These are phyloP conservation scores for Mugil cephalus DNA, from an alignment of 2,113 vertebrate species.

Conservation along the genomic window DNA sequence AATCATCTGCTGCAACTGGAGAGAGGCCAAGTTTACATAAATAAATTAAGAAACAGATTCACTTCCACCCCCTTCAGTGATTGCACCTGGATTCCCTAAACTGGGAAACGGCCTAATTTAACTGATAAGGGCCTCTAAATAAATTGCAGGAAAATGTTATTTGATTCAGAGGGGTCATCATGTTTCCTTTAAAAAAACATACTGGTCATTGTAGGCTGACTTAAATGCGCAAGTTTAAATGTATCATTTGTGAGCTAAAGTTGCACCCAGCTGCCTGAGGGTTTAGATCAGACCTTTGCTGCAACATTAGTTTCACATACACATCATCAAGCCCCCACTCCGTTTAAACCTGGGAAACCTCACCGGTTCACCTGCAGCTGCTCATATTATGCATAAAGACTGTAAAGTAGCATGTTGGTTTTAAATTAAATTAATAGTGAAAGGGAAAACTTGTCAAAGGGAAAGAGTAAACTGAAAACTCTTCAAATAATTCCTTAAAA, in stretches of 20 bases:
- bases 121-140: constrained; percentile 71
- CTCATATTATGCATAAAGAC: too few relatives aligned
- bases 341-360: too few relatives aligned
- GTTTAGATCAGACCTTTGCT: constrained; percentile 1
- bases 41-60: constrained; percentile 82
- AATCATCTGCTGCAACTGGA: constrained; percentile 81
- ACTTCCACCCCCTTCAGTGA: constrained; percentile 74
- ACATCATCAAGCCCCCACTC: too few relatives aligned
- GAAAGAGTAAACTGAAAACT: too few relatives aligned
- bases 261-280: neutral
- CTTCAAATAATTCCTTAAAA: too few relatives aligned
- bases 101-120: constrained; percentile 62
- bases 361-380: neutral
- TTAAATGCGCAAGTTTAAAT: constrained; percentile 10
- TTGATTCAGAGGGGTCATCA: constrained; percentile 38
- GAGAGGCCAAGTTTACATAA: constrained; percentile 77
- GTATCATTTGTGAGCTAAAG: constrained; percentile 4
- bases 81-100: constrained; percentile 75
- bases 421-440: too few relatives aligned
- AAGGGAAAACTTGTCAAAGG: too few relatives aligned
- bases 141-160: constrained; percentile 56
- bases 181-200: constrained; percentile 28
- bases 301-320: constrained; percentile 8
- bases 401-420: too few relatives aligned
- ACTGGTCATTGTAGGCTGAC: constrained; percentile 9